A percentile compares a stretch with the other conserved stretches of the same genome.
Evolutionary conservation across 2,113 vertebrate genomes (phyloP).

Genomic region (Trichechus manatus): DNA sequence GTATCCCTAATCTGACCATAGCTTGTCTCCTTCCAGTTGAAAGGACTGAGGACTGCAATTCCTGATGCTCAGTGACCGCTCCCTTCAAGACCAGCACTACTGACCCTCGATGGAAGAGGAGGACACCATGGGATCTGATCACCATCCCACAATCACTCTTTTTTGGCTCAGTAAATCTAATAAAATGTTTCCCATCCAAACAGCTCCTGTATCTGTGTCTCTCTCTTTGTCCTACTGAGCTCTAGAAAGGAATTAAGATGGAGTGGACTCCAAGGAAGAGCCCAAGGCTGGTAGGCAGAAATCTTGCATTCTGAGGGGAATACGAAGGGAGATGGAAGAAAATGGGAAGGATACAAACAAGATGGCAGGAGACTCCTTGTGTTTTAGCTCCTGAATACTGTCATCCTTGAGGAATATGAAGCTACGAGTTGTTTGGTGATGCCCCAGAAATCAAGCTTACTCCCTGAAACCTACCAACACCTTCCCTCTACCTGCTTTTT

Average conservation of each 20-base stretch:
- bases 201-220: neutral
- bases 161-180: conserved; percentile 7
- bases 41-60: conserved; percentile 66
- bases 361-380: neutral
- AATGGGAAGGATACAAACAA: neutral
- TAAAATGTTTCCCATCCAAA: conserved; percentile 71
- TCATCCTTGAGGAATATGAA: neutral
- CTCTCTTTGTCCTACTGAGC: neutral
- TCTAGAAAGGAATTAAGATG: neutral
- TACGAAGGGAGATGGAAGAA: neutral
- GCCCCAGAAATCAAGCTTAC: neutral
- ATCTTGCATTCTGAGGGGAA: neutral
- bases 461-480: neutral
- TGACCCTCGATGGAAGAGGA: neutral
- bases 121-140: neutral
- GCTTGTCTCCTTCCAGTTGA: conserved; percentile 68
- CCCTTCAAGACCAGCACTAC: conserved; percentile 10
- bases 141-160: neutral
- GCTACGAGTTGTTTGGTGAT: neutral
- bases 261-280: neutral
- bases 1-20: neutral
- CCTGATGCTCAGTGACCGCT: conserved; percentile 75
- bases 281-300: neutral
- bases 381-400: neutral
- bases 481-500: neutral